Evolutionary conservation across 2,888 invertebrate species (phyloP).

Genomic region (Agonopterix heracliana): DNA sequence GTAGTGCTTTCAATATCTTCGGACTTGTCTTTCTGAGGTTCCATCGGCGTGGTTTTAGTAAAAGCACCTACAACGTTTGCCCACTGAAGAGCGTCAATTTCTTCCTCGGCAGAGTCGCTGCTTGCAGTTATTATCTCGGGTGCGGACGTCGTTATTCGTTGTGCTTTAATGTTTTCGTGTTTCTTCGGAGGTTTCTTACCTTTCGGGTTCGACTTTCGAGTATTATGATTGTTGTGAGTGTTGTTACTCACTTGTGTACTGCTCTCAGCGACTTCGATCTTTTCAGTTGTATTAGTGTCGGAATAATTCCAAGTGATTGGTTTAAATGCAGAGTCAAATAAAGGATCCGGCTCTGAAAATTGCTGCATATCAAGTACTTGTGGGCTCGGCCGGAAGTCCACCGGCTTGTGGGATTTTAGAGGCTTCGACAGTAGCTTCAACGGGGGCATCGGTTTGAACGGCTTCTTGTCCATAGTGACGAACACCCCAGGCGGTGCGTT

Average conservation of each 20-base stretch:
- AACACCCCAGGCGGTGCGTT: conserved; percentile 68
- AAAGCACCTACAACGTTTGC: conserved; percentile 55
- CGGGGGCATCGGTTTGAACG: conserved; percentile 68
- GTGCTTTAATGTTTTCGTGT: conserved; percentile 39
- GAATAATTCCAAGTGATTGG: conserved; percentile 49
- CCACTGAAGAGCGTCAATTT: conserved; percentile 45
- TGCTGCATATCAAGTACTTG: conserved; percentile 51
- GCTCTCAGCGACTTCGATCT: conserved; percentile 18
- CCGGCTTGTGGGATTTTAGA: conserved; percentile 28
- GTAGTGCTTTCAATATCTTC: conserved; percentile 28
- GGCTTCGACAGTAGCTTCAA: conserved; percentile 45
- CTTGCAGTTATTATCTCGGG: conserved; percentile 60
- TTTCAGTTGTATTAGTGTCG: conserved; percentile 24
- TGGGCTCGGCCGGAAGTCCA: conserved; percentile 61
- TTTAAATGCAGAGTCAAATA: conserved; percentile 50
- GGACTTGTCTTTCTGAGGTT: conserved; percentile 31
- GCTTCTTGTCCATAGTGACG: conserved; percentile 66
- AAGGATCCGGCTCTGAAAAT: conserved; percentile 44
- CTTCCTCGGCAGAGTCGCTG: conserved; percentile 30
- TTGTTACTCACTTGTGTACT: conserved; percentile 27
- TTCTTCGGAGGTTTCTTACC: conserved; percentile 45
- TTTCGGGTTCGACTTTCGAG: conserved; percentile 30
- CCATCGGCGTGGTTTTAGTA: conserved; percentile 62
- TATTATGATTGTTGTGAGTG: conserved; percentile 12
- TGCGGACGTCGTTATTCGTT: conserved; percentile 37